A percentile compares a stretch with the other conserved stretches of the same genome.
These are phyloP conservation scores for Harpalus rubripes DNA, from an alignment of 2,888 invertebrate species.

Conservation along the genomic window DNA sequence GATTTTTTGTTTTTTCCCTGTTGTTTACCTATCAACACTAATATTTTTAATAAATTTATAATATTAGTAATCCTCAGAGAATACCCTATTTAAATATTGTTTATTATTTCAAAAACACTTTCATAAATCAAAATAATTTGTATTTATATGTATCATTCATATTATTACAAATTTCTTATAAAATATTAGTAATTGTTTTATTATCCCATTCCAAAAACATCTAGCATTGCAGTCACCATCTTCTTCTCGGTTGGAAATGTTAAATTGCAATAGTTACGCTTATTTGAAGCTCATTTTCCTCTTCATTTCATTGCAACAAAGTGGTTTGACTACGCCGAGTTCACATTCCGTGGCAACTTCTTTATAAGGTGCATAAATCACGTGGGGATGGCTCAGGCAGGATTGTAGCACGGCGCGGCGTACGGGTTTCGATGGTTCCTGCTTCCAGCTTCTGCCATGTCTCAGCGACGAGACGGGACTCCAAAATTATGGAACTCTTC, in stretches of 20 bases:
- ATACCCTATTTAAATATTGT: too few species aligned
- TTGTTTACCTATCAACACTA: too few species aligned
- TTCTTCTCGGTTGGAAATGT: constrained; percentile 70
- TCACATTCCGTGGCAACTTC: constrained; percentile 75
- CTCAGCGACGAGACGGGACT: constrained; percentile 6
- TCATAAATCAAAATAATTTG: too few species aligned
- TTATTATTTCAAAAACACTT: too few species aligned
- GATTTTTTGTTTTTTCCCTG: too few species aligned
- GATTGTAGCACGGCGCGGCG: constrained; percentile 6
- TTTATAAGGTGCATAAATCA: constrained; percentile 77
- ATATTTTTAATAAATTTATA: too few species aligned
- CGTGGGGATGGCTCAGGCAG: constrained; percentile 69
- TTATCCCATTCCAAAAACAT: neutral
- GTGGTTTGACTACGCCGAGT: constrained; percentile 75
- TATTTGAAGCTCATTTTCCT: constrained; percentile 76
- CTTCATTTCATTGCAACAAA: constrained; percentile 77
- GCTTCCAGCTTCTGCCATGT: neutral
- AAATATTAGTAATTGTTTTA: constrained; percentile 62
- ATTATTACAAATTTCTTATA: constrained; percentile 20
- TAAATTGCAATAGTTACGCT: constrained; percentile 75
- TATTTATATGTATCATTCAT: neutral
- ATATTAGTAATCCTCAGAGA: too few species aligned
- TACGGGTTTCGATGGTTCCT: constrained; percentile 18
- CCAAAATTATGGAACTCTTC: constrained; percentile 6
- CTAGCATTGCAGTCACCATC: neutral